phyloP scores from a whole-genome alignment of 2,888 invertebrate species.

The Tenthredo notha region DNA sequence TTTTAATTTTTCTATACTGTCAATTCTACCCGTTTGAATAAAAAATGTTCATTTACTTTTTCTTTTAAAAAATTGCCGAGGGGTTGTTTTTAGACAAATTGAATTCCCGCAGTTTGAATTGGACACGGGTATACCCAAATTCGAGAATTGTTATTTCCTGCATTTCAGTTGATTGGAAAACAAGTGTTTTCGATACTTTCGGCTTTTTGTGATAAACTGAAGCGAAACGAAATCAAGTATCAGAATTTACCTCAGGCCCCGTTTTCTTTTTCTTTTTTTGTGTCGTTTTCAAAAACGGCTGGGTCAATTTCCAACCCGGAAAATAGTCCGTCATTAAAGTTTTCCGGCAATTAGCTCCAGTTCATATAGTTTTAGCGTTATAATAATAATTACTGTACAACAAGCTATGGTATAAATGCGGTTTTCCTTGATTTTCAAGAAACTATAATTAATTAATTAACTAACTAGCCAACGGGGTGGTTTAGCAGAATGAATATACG shows the following conservation, averaged over 20 bases:
- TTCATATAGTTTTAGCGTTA: not conserved
- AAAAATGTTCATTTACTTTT: too few species aligned
- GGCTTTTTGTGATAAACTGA: too few species aligned
- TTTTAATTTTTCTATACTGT: too few species aligned
- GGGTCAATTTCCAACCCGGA: too few species aligned
- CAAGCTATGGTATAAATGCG: not conserved
- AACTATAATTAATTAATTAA: not conserved
- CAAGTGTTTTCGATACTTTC: not conserved
- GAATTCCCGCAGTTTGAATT: not conserved
- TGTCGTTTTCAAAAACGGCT: not conserved
- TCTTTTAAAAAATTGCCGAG: not conserved
- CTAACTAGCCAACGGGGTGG: not conserved
- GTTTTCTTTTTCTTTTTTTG: too few species aligned
- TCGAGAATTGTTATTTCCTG: not conserved
- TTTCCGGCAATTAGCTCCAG: not conserved
- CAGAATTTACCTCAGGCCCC: too few species aligned
- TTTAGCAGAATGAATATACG: not conserved
- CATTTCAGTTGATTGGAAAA: not conserved
- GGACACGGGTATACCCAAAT: not conserved
- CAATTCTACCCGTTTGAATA: too few species aligned
- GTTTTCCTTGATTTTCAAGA: not conserved
- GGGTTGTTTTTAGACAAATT: not conserved
- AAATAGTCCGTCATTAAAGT: too few species aligned
- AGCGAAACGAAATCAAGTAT: too few species aligned
- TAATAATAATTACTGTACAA: not conserved